Percentiles rank a stretch among this genome's conserved stretches.
phyloP scores from a whole-genome alignment of 2,797 vertebrate genomes.

The Channa striata region DNA sequence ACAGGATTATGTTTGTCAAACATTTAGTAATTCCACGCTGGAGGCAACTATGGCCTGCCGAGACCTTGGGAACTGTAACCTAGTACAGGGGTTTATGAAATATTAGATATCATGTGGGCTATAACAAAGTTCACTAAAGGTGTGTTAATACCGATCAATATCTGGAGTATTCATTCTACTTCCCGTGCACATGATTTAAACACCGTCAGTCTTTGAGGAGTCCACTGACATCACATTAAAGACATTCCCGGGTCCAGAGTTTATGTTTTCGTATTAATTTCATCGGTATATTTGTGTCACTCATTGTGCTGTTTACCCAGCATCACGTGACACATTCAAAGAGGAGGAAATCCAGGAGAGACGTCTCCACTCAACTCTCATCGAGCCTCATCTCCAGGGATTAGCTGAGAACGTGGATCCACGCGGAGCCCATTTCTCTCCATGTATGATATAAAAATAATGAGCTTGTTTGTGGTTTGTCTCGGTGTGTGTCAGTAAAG shows the following conservation, averaged over 20 bases:
- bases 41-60: too few relatives aligned
- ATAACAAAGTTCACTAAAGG: background rate
- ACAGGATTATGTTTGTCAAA: too few relatives aligned
- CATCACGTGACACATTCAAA: background rate
- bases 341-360: conserved; percentile 31
- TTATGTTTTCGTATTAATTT: too few relatives aligned
- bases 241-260: too few relatives aligned
- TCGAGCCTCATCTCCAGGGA: conserved; percentile 20
- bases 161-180: background rate
- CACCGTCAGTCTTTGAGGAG: background rate
- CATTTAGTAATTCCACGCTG: too few relatives aligned
- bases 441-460: conserved; percentile 12
- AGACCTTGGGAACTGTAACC: too few relatives aligned
- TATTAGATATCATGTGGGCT: background rate
- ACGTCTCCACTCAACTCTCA: conserved; percentile 8
- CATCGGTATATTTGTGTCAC: too few relatives aligned
- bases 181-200: background rate
- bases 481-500: conserved; percentile 6
- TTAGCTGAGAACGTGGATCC: conserved; percentile 15
- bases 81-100: background rate
- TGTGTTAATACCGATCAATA: background rate
- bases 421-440: conserved; percentile 8
- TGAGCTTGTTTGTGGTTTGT: conserved; percentile 6
- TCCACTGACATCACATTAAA: background rate
- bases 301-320: conserved; percentile 12